Evolutionary conservation across 2,113 vertebrate species (phyloP).

Genomic region (Pipra filicauda): DNA sequence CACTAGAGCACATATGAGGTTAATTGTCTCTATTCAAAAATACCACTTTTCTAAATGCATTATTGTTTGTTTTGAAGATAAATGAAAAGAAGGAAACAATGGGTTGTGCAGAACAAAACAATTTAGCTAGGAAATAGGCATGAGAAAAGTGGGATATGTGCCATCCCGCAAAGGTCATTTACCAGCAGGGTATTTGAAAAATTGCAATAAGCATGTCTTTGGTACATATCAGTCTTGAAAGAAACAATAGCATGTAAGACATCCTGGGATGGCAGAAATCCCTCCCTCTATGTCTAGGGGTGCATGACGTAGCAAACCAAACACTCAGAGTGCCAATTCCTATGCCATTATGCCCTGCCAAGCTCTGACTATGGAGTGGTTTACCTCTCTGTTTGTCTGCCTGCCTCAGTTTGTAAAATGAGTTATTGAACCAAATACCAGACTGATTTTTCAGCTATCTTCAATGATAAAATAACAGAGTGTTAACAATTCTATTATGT

Average conservation of each 20-base stretch:
- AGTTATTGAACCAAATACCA: not conserved
- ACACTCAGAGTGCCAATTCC: not conserved
- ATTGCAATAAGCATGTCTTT: not conserved
- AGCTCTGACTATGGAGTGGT: not conserved
- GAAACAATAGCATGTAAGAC: not conserved
- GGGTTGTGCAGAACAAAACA: constrained; percentile 54
- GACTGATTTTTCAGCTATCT: not conserved
- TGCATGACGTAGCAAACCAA: constrained; percentile 19
- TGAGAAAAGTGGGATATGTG: constrained; percentile 34
- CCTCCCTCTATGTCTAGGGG: not conserved
- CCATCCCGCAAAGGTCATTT: constrained; percentile 56
- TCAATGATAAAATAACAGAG: not conserved
- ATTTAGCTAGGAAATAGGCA: constrained; percentile 58
- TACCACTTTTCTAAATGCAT: constrained; percentile 32
- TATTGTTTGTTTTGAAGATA: constrained; percentile 64
- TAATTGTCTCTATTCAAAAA: constrained; percentile 60
- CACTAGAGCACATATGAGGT: constrained; percentile 14
- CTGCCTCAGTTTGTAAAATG: not conserved
- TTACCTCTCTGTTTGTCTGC: not conserved
- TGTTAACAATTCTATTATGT: not conserved
- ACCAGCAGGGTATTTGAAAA: constrained; percentile 50
- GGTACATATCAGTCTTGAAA: not conserved
- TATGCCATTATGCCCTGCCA: not conserved
- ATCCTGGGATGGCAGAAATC: not conserved
- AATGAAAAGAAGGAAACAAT: constrained; percentile 59